A percentile compares a stretch with the other conserved stretches of the same genome.
These are phyloP conservation scores for Tetragonula carbonaria DNA, from an alignment of 2,888 invertebrate species.

Conservation along the genomic window DNA sequence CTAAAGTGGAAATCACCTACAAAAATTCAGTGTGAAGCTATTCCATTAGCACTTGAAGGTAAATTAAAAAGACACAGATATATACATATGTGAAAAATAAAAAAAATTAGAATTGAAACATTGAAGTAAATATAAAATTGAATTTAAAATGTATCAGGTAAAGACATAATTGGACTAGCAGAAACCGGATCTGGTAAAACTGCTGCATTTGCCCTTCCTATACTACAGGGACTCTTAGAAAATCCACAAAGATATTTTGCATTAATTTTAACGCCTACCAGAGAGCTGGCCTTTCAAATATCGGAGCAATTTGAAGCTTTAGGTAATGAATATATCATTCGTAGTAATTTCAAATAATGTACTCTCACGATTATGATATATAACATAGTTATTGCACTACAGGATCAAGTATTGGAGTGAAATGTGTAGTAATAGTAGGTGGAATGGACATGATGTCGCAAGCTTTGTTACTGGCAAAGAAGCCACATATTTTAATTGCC, in stretches of 20 bases:
- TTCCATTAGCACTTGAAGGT: slow-evolving; percentile 95
- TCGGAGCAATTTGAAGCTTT: slow-evolving; percentile 99
- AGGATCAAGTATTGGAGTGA: slow-evolving; percentile 96
- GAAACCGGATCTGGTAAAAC: slow-evolving; percentile 98
- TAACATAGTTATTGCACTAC: slow-evolving; percentile 41
- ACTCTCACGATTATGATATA: background rate
- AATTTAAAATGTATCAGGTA: slow-evolving; percentile 88
- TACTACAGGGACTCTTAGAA: slow-evolving; percentile 94
- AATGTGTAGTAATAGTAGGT: slow-evolving; percentile 98
- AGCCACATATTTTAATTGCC: slow-evolving; percentile 98
- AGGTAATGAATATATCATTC: slow-evolving; percentile 85
- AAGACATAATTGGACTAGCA: slow-evolving; percentile 91
- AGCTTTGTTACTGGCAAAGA: slow-evolving; percentile 94
- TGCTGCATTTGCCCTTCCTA: slow-evolving; percentile 98
- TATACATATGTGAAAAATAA: slow-evolving; percentile 76
- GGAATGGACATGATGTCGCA: slow-evolving; percentile 99
- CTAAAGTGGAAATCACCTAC: slow-evolving; percentile 98
- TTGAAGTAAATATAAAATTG: slow-evolving; percentile 84
- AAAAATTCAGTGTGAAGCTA: slow-evolving; percentile 97
- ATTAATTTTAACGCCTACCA: slow-evolving; percentile 96
- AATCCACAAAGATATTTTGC: slow-evolving; percentile 98
- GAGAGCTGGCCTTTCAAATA: slow-evolving; percentile 99
- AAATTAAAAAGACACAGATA: slow-evolving; percentile 72
- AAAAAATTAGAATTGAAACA: slow-evolving; percentile 75
- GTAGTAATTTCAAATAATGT: background rate